Base-by-base conservation (phyloP, 1,140 invertebrate genomes). In the Lethrus apterus region DNA sequence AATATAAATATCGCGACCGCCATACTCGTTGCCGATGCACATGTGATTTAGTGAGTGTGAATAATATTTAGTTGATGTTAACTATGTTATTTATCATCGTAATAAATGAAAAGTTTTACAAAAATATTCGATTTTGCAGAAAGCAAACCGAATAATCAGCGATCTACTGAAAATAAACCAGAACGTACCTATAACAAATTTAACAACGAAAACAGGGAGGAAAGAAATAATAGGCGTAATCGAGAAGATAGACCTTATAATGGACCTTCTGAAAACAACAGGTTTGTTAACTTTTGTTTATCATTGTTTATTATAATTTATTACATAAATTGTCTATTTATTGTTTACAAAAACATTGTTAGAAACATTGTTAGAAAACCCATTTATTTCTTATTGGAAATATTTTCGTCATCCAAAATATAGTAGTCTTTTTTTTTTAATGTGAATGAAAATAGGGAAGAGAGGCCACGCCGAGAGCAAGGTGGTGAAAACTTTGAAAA, bases 141-240 rank as follows among this genome's bases (percentile, higher is more conserved):
- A 20, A 46, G 31, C n/a, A 66, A 63, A 52, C 50, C 57, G 5
- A 52, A 45, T 29, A 58, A 54, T 21, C 54, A 42, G 54, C 51
- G 55, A 46, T 24, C 54, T 29, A 59, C 36, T 35, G 62, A 67
- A 10, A 60, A 54, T 20, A 66, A 67, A 57, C 44, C 51, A 0
- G 64, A 66, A 43, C 52, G 58, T 10, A 51, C 42, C 42, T 59
- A 50, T 33, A 62, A 55, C 17, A 61, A 61, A 50, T 61, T 58
- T 44, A 63, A 62, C 52, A 52, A 30, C 29, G 81, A 83, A 56
- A 76, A 75, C 32, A 72, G 81, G 30, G 83, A 86, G 56, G 81
- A 83, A 54, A 71, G 80, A 44, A 84, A 84, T 58, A 86, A 86
- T 57, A 75, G 79, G 43, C 73, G 81, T 50, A 85, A 86, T 63